Percentiles rank a stretch among this genome's conserved stretches.
phyloP scores from a whole-genome alignment of 2,113 vertebrate genomes.

The Hemiprocne comata region DNA sequence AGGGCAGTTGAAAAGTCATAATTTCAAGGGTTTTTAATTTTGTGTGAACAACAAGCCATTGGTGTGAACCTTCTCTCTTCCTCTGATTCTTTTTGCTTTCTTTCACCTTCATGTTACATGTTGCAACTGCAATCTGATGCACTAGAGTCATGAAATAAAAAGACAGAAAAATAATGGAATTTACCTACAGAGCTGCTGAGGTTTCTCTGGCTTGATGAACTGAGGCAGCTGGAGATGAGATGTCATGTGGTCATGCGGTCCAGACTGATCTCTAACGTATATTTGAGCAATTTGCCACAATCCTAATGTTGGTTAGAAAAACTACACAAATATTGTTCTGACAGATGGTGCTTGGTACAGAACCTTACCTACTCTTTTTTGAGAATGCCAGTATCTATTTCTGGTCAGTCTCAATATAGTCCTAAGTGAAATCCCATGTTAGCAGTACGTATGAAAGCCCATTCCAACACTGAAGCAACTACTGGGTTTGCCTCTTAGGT shows the following conservation, averaged over 20 bases:
- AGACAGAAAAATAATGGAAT: not conserved
- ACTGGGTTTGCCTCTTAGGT: not conserved
- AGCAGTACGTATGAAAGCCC: not conserved
- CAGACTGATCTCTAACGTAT: not conserved
- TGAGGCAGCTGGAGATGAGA: not conserved
- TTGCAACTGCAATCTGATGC: not conserved
- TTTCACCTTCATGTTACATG: not conserved
- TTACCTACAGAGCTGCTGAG: not conserved
- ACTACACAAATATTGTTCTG: not conserved
- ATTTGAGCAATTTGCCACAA: not conserved
- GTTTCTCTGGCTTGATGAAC: not conserved
- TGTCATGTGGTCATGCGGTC: rapidly evolving
- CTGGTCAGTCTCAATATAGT: not conserved
- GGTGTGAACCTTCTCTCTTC: not conserved
- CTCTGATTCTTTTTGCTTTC: not conserved
- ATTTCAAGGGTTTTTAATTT: not conserved
- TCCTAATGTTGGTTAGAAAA: not conserved
- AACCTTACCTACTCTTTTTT: not conserved
- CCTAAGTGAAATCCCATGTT: not conserved
- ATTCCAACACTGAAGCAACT: not conserved
- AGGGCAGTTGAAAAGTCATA: not conserved
- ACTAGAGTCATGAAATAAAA: not conserved
- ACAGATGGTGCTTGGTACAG: not conserved
- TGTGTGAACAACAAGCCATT: not conserved
- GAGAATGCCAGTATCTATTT: not conserved